Base-by-base conservation (phyloP, 1,140 invertebrate genomes). In the Procambarus virginalis region DNA sequence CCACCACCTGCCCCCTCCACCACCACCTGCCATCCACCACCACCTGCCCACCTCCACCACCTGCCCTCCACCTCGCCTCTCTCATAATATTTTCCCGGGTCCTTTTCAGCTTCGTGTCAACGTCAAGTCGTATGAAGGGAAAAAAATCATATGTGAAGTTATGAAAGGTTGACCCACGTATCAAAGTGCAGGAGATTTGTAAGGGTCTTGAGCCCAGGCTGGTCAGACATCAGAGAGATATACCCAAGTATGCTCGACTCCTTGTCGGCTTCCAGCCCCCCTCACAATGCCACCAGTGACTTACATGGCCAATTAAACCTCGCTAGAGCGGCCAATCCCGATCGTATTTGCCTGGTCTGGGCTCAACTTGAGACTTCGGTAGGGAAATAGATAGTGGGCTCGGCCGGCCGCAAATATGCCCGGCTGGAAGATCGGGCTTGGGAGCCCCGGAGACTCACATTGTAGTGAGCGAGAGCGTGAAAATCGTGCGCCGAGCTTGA, bases 401-500 rank as follows among this genome's bases (percentile, higher is more conserved):
- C 6, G 0, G 51, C 10, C 2, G 8, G 34, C n/a, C 8, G 77
- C 6, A 34, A 34, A 34, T 55, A 45, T 12, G 12, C 3, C 12
- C 8, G 51, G 51, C n/a, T 12, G n/a, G 2, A 10, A 55, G 51
- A 45, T 8, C 17, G 14, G 14, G 2, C 76, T 8, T 46, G 6
- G 34, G 46, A 48, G 8, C 76, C 76, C 2, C 76, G 8, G 55
- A 82, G 46, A 48, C 60, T 64, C 79, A 68, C 60, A 34, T 45
- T 70, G 49, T 68, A 51, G 77, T 48, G 60, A 17, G 79, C 76
- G 49, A 51, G 49, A 88, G 14, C 86, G 79, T 88, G 86, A 88
- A 88, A 88, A 88, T 88, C 86, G 86, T 88, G 86, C 77, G 14
- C 78, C 48, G 22, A 45, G 51, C 75, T 86, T 58, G 73, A 77